Evolutionary conservation across 2,113 vertebrate species (phyloP), one percentile per base, ranked within the genome.

Genomic region (Podiceps cristatus): DNA sequence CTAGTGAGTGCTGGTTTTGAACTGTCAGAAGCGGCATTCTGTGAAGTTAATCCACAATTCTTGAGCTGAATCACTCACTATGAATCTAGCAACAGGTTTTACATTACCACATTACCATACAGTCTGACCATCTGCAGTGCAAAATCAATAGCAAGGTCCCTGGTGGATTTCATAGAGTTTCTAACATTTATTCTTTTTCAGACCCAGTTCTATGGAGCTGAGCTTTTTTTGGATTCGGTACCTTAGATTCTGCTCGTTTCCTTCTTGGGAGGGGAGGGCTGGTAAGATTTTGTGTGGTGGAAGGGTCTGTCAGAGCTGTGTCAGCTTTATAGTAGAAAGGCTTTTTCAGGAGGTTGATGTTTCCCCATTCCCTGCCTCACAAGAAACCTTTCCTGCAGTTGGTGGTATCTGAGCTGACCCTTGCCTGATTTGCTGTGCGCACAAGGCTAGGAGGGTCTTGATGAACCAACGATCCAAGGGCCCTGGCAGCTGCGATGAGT

Each of bases 1-100:
- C 37, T n/a, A 68, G 53, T 0, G 0, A 95, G 28, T 91, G 80
- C 40, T 93, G 56, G 53, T 60, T 95, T 94, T 87, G 64, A 75
- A 89, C 79, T 87, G 60, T 87, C 91, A 76, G 25, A 87, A 95
- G n/a, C 82, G 76, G 35, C 74, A 45, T 87, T 96, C 76, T 92
- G 52, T 93, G 76, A 92, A 78, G 45, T 75, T 85, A 76, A 89
- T 73, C 50, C 77, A 76, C 74, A 87, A 50, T 72, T 40, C 62
- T 78, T 75, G 50, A 95, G 63, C 59, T 95, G 93, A 91, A 73
- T 95, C 87, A 85, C 40, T 20, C 11, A 0, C 90, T 68, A 66
- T 76, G 83, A 84, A 91, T 89, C 69, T 87, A 96, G 83, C 94
- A 91, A 91, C 84, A 94, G 94, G 77, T 95, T 96, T 95, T 90